phyloP scores from a whole-genome alignment of 2,797 vertebrate genomes.

The Bucorvus abyssinicus region DNA sequence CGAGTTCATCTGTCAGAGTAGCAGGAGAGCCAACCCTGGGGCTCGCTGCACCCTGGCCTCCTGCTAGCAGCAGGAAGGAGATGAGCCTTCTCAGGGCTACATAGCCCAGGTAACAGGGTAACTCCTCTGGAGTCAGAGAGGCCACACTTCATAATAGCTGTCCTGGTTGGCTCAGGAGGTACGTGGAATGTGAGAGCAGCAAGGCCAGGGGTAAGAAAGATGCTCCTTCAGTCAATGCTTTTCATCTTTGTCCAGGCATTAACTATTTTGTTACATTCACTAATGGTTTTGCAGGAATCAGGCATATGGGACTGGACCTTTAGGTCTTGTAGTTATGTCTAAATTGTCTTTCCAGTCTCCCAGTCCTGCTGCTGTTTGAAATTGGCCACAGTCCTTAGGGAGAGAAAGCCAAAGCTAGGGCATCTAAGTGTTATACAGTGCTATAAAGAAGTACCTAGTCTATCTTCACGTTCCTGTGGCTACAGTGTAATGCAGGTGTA shows the following conservation, averaged over 20 bases:
- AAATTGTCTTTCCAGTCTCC: background rate
- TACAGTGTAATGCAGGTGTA: background rate
- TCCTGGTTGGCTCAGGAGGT: background rate
- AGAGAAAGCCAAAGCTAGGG: background rate
- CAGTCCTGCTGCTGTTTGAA: background rate
- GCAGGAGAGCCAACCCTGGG: background rate
- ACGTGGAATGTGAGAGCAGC: background rate
- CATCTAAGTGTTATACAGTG: background rate
- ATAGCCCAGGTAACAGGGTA: background rate
- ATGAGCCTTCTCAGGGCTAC: background rate
- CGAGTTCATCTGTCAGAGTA: background rate
- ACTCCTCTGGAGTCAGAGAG: background rate
- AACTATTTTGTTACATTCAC: background rate
- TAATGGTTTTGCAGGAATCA: background rate
- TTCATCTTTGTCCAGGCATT: background rate
- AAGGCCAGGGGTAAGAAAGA: background rate
- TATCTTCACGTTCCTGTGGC: background rate
- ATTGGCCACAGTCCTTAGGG: background rate
- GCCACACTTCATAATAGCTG: accelerated
- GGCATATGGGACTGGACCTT: background rate
- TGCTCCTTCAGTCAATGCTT: background rate
- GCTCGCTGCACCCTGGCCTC: background rate
- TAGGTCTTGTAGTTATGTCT: background rate
- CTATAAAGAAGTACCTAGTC: background rate
- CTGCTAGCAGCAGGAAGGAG: background rate